Base-by-base conservation (phyloP, 2,113 vertebrate genomes). In the Corythoichthys haematopterus region DNA sequence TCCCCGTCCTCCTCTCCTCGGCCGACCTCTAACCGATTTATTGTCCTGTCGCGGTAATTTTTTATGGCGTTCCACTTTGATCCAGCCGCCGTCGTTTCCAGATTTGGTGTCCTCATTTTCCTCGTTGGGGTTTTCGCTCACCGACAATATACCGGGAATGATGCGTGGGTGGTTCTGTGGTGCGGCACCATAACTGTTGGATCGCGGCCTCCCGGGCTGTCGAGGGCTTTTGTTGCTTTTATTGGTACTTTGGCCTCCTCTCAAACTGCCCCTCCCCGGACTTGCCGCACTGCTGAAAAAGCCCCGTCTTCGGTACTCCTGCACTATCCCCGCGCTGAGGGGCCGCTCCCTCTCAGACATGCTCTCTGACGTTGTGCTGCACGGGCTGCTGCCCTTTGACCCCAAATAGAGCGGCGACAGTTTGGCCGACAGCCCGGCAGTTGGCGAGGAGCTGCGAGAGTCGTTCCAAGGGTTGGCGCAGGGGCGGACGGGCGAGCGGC, bases 351-450 rank as follows among this genome's bases (percentile, higher is more conserved):
- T 86, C 72, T 98, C 96, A 0, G 81, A 92, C 14, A 92, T 66
- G 59, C 89, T 94, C 74, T 97, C 95, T 0, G 93, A 94, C n/a
- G 93, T 91, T 0, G 95, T 93, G 83, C 95, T 98, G 79, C 94
- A 95, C 11, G 94, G 92, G 72, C 94, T 96, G 87, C 95, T 98
- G 68, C 94, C 94, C 85, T 92, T 96, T 4, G 96, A 98, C 76
- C 93, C 95, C 71, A 98, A 84, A n/a, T 94, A 92, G 14, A 97
- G 77, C 0, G 89, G 88, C 0, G 93, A 94, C 58, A 99, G 85
- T 88, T 93, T 95, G 81, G 91, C 88, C 6, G 90, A 76, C 46
- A 97, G 80, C 53, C 89, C 78, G 2, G 92, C 76, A 0, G 94
- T 93, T 2, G 96, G 94, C 45, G 95, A 97, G 3, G 93, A 94